Evolutionary conservation across 2,113 vertebrate species (phyloP).

Genomic region (Microtus montanus): DNA sequence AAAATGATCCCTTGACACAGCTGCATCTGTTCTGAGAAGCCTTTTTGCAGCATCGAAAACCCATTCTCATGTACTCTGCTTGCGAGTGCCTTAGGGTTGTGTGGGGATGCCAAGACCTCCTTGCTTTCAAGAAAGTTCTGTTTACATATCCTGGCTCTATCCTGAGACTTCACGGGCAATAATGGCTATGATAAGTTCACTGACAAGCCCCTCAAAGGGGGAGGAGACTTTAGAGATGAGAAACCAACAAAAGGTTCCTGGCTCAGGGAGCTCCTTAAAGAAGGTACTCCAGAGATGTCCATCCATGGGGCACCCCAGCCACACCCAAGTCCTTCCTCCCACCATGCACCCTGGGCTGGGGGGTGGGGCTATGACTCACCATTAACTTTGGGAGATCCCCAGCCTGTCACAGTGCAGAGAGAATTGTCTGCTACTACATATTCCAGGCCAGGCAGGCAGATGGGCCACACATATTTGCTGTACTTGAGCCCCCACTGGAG

Average conservation of each 20-base stretch:
- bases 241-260: background rate
- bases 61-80: too few relatives aligned
- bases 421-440: background rate
- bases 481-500: background rate
- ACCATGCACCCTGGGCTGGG: too few relatives aligned
- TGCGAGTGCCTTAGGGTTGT: background rate
- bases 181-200: background rate
- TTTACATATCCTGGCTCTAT: background rate
- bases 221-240: background rate
- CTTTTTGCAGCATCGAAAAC: background rate
- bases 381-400: conserved; percentile 30
- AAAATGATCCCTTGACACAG: background rate
- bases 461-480: conserved; percentile 58
- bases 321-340: background rate
- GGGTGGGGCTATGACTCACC: conserved; percentile 48
- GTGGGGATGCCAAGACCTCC: background rate
- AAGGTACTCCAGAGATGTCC: background rate
- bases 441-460: conserved; percentile 62
- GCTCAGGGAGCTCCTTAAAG: background rate
- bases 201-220: background rate
- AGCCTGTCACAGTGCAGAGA: conserved; percentile 65
- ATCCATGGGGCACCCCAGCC: background rate
- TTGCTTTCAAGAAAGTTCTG: background rate
- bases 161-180: background rate
- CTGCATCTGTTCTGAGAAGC: background rate